These are phyloP conservation scores for Chaetorhynchus papuensis DNA, from an alignment of 2,113 vertebrate species.

Conservation along the genomic window DNA sequence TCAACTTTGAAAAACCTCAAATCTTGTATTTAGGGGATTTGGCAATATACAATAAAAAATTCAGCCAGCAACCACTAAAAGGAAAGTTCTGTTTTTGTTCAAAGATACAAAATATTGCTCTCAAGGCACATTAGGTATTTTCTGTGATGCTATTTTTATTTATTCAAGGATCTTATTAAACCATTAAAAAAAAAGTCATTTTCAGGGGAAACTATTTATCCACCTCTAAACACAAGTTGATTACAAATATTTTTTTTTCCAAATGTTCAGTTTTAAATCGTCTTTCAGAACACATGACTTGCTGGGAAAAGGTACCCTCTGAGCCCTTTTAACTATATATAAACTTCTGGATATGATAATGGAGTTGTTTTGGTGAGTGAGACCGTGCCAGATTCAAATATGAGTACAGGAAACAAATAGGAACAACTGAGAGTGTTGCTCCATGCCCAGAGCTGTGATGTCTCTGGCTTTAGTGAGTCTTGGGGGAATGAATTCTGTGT, in stretches of 20 bases:
- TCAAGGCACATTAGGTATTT: not conserved
- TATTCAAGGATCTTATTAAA: not conserved
- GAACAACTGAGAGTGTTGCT: not conserved
- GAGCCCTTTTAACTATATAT: not conserved
- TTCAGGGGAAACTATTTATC: not conserved
- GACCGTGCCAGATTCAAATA: not conserved
- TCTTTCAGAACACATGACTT: not conserved
- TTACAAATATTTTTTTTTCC: not conserved
- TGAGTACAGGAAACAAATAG: not conserved
- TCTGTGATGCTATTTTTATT: not conserved
- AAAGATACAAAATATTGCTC: not conserved
- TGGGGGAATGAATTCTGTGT: not conserved
- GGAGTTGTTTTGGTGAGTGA: conserved; percentile 15
- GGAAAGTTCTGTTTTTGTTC: not conserved
- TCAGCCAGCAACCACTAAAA: not conserved
- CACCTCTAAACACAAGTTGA: not conserved
- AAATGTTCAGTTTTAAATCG: not conserved
- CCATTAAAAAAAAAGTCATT: not conserved
- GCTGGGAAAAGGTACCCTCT: not conserved
- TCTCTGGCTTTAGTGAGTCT: not conserved
- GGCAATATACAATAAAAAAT: not conserved
- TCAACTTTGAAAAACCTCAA: not conserved
- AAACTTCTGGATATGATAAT: not conserved
- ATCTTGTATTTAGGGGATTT: not conserved
- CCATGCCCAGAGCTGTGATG: not conserved